Evolutionary conservation across 2,113 vertebrate species (phyloP), one percentile per base, ranked within the genome.

Genomic region (Stigmatopora argus): DNA sequence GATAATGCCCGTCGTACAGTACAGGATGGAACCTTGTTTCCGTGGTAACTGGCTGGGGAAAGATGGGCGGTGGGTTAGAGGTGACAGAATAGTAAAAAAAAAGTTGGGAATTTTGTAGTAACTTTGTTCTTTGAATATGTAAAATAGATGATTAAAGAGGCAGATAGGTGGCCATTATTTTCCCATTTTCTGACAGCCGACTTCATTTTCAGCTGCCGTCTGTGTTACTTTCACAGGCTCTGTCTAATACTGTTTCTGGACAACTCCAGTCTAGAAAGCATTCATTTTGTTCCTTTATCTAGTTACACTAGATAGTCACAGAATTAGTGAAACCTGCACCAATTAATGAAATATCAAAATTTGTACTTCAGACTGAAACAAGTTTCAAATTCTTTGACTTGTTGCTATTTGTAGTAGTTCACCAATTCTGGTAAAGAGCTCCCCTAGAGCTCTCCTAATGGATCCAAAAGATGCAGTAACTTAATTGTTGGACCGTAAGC

Each of bases 1-100:
- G 74, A 99, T 94, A 79, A 99, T 97, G 80, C 96, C 96, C 57
- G 96, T 99, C 8, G 96, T 99, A 83, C 96, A 98, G 86, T 99
- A 99, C 65, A 99, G 84, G 86, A 99, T 89, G 17, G 95, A 99
- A 34, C 96, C 96, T 89, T 97, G 96, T 89, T 92, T 94, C 92
- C 95, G 92, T 86, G 97, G 97, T 84, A 99, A 93, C 85, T 93
- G 95, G 80, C 96, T 98, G 74, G 77, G 56, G 46, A 38, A 15
- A 48, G 55, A 55, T 31, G 26, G 26, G 26, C 18, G 35, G 13
- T 62, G 9, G 52, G 34, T 59, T 19, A 59, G 18, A 19, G n/a
- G 19, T 7, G 38, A 12, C n/a, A 12, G 2, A 13, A 19, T 45
- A 13, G 3, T 6, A 44, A 61, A 61, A 44, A 19, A 61, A 61